Evolutionary conservation across 2,797 vertebrate genomes (phyloP), one percentile per base, ranked within the genome.

Genomic region (Cichlasoma orientale): DNA sequence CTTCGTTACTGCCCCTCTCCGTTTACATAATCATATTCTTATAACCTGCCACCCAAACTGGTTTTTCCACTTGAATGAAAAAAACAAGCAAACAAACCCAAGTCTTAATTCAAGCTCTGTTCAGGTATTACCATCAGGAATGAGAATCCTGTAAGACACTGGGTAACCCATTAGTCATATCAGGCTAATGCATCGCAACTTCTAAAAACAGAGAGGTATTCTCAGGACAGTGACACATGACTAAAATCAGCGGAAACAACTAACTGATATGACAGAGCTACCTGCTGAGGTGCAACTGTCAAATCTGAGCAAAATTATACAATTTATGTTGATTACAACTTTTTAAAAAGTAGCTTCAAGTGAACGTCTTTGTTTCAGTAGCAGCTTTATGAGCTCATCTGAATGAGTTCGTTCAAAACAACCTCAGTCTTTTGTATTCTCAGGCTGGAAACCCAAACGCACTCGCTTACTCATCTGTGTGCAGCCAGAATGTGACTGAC

Each of bases 171-270:
- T 74, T 53, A 71, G 72, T 82, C 84, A 81, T 12, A 57, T 36
- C 19, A 50, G 14, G 50, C 2, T 66, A 50, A 77, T 13, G 44
- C 7, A 1, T 86, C 53, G 75, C 44, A 14, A 16, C 18, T 38
- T 86, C 71, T 77, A 84, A 78, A 81, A 82, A 83, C 68, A 80
- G 36, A 72, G 14, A 58, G 14, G 21, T 10, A 69, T 25, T 25
- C 13, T 63, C 13, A 27, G 0, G 61, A 47, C 41, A 47, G 41
- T n/a, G 63, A 68, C 41, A 29, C 41, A 29, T 57, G 36, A 82
- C 19, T 68, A 11, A 53, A 66, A 47, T 50, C 59, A 21, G 18
- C 12, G 29, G 58, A 71, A 72, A 82, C 54, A 74, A 50, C 23
- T 2, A 73, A 7, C 36, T 47, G 38, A 13, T 27, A 23, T 18